Evolutionary conservation across 2,113 vertebrate genomes (phyloP).

Genomic region (Sterna hirundo): DNA sequence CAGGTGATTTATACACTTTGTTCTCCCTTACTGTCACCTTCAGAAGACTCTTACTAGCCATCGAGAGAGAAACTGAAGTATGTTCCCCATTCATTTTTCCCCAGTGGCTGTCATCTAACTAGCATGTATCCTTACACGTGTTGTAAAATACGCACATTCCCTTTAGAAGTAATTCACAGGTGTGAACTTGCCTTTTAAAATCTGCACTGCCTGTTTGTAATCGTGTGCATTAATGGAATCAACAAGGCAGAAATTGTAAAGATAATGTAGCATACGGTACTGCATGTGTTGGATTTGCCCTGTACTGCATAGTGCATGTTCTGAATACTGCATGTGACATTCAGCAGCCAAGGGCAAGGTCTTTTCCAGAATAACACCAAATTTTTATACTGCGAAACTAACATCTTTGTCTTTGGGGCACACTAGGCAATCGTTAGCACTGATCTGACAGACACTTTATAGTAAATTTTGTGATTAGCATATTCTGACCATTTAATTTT

Average conservation of each 20-base stretch:
- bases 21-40: background rate
- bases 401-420: background rate
- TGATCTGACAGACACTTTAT: background rate
- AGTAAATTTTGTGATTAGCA: background rate
- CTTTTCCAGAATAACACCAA: background rate
- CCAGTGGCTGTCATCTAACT: background rate
- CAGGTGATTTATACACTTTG: background rate
- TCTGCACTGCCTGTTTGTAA: background rate
- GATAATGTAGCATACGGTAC: background rate
- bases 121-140: accelerated
- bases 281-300: background rate
- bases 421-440: background rate
- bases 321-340: background rate
- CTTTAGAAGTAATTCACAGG: background rate
- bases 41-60: background rate
- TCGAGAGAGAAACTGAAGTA: background rate
- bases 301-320: background rate
- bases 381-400: background rate
- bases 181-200: background rate
- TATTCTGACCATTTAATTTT: slow-evolving; percentile 4
- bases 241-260: background rate
- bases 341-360: slow-evolving; percentile 43
- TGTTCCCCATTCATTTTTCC: background rate
- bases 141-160: background rate
- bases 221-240: background rate